phyloP scores from a whole-genome alignment of 2,888 invertebrate genomes.

The Chrysodeixis includens region DNA sequence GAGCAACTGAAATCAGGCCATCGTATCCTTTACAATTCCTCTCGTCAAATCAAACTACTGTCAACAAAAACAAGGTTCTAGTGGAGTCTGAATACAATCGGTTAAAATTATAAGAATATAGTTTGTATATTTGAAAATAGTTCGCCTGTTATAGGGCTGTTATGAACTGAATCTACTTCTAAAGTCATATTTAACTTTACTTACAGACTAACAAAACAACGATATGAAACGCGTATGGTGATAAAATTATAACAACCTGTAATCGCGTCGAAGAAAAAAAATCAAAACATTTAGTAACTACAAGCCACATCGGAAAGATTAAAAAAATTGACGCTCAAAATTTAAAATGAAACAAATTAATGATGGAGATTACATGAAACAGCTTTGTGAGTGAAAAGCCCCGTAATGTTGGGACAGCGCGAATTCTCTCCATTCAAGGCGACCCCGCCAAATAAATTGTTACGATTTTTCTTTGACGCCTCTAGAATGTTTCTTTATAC shows the following conservation, averaged over 20 bases:
- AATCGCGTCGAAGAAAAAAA: not conserved
- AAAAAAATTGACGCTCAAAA: constrained; percentile 47
- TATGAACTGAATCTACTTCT: too few species aligned
- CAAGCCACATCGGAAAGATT: constrained; percentile 49
- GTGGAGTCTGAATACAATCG: not conserved
- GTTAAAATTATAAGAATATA: too few species aligned
- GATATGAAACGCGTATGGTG: too few species aligned
- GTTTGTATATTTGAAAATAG: too few species aligned
- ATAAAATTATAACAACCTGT: too few species aligned
- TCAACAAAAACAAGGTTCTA: constrained; percentile 30
- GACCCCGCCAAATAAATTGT: constrained; percentile 82
- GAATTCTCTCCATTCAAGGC: constrained; percentile 76
- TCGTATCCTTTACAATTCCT: constrained; percentile 15
- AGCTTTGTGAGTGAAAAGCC: constrained; percentile 66
- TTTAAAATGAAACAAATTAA: constrained; percentile 69
- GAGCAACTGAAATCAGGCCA: constrained; percentile 14
- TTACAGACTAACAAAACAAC: too few species aligned
- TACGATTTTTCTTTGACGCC: constrained; percentile 86
- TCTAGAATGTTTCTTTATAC: constrained; percentile 75
- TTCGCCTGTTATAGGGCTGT: too few species aligned
- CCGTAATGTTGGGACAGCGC: constrained; percentile 75
- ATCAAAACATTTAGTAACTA: constrained; percentile 50
- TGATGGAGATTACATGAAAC: constrained; percentile 67
- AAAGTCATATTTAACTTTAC: too few species aligned
- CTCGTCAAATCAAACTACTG: constrained; percentile 12